Evolutionary conservation across 2,797 vertebrate genomes (phyloP).

Genomic region (Macropodus opercularis): DNA sequence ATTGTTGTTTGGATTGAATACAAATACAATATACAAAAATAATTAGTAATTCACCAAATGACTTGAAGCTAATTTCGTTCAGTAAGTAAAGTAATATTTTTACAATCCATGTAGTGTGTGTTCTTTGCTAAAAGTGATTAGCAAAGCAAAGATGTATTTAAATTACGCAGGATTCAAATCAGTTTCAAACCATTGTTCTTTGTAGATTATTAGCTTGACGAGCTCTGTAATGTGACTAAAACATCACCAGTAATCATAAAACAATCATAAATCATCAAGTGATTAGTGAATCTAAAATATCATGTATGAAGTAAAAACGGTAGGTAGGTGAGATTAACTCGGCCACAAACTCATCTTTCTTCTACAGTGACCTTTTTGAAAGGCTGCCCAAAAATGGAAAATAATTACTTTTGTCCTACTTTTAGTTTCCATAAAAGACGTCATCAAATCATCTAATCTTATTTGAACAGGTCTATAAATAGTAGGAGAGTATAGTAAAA

Average conservation of each 20-base stretch:
- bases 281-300: constrained; percentile 13
- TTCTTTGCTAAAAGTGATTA: no score
- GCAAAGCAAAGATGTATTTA: no score
- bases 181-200: constrained; percentile 51
- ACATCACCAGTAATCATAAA: constrained; percentile 24
- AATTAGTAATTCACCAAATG: no score
- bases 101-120: no score
- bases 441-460: constrained; percentile 38
- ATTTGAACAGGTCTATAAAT: constrained; percentile 51
- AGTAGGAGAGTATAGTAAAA: constrained; percentile 2
- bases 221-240: constrained; percentile 16
- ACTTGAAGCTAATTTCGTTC: no score
- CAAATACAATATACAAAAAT: no score
- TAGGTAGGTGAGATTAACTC: constrained; percentile 44
- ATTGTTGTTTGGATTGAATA: no score
- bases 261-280: no score
- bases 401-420: constrained; percentile 65
- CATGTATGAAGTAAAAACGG: constrained; percentile 19
- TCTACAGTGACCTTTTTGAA: constrained; percentile 53
- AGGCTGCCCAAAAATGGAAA: constrained; percentile 60
- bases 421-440: constrained; percentile 32
- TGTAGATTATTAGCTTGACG: constrained; percentile 47
- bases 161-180: no score
- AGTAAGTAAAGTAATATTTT: no score
- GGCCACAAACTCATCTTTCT: constrained; percentile 29